Conservation (phyloP, 2,888 invertebrate species). For the Serripes groenlandicus region DNA sequence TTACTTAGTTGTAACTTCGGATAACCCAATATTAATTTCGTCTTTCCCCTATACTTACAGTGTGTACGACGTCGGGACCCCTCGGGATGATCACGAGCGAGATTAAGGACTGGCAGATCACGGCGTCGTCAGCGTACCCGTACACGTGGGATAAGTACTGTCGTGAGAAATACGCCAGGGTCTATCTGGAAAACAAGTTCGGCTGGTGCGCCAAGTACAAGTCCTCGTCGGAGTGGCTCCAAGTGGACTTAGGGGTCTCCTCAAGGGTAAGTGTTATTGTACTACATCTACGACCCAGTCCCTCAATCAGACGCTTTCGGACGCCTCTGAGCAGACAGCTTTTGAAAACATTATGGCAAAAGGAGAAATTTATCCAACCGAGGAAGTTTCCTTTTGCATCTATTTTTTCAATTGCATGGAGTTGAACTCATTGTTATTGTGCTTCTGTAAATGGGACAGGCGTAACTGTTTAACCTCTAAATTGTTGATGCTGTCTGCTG, state of each 20-base stretch:
- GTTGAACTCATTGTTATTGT: too few species aligned
- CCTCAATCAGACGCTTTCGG: too few species aligned
- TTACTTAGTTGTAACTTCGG: background rate
- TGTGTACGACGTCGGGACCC: conserved; percentile 81
- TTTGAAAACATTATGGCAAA: too few species aligned
- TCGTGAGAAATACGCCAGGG: conserved; percentile 87
- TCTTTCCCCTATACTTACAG: conserved; percentile 66
- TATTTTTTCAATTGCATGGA: too few species aligned
- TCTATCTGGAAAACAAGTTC: conserved; percentile 86
- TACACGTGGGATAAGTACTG: conserved; percentile 86
- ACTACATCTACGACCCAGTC: too few species aligned
- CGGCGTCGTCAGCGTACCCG: conserved; percentile 87
- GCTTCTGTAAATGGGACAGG: too few species aligned
- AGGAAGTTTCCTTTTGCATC: too few species aligned
- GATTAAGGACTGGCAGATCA: conserved; percentile 88
- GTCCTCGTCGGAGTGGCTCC: conserved; percentile 87
- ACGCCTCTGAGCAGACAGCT: too few species aligned
- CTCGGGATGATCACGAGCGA: conserved; percentile 87
- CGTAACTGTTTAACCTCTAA: too few species aligned
- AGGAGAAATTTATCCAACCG: too few species aligned
- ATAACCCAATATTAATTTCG: background rate
- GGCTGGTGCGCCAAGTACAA: conserved; percentile 88
- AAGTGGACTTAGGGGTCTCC: conserved; percentile 87
- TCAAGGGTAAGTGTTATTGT: conserved; percentile 86
- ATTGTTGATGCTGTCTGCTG: too few species aligned